A percentile compares a stretch with the other conserved stretches of the same genome.
Conservation (phyloP, 1,140 invertebrate species). For the Tetramorium alpestre region DNA sequence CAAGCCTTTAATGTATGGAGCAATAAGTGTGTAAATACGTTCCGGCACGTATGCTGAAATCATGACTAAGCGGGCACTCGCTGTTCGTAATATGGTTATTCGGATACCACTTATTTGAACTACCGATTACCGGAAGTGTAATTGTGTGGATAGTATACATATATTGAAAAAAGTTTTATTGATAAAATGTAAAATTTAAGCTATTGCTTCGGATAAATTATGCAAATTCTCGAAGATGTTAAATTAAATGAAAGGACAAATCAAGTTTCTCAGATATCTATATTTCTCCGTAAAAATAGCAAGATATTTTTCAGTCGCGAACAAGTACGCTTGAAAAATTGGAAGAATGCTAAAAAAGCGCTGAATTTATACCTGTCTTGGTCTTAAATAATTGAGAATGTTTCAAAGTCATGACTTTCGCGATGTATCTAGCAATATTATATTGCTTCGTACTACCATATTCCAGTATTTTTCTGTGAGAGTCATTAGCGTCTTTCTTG, state of each 20-base stretch:
- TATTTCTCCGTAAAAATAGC: background rate
- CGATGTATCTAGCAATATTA: background rate
- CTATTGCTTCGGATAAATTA: background rate
- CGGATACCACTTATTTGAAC: conserved; percentile 45
- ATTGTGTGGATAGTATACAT: background rate
- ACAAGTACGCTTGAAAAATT: background rate
- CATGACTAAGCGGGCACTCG: conserved; percentile 23
- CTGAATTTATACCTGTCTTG: background rate
- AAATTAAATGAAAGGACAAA: background rate
- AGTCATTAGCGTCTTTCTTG: conserved; percentile 12
- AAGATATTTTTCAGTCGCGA: background rate
- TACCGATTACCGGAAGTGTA: conserved; percentile 19
- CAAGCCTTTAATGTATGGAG: conserved; percentile 47
- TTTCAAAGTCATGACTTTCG: background rate
- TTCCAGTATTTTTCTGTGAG: background rate
- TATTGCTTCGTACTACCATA: conserved; percentile 12
- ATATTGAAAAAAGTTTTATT: background rate
- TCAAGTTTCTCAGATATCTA: background rate
- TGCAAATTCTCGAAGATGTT: background rate
- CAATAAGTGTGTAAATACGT: conserved; percentile 56
- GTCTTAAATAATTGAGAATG: background rate
- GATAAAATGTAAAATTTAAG: background rate
- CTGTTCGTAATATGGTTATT: conserved; percentile 48
- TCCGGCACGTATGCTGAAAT: conserved; percentile 35
- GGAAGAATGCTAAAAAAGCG: background rate